These are phyloP conservation scores for Atherix ibis DNA, from an alignment of 2,888 invertebrate genomes.

Conservation along the genomic window DNA sequence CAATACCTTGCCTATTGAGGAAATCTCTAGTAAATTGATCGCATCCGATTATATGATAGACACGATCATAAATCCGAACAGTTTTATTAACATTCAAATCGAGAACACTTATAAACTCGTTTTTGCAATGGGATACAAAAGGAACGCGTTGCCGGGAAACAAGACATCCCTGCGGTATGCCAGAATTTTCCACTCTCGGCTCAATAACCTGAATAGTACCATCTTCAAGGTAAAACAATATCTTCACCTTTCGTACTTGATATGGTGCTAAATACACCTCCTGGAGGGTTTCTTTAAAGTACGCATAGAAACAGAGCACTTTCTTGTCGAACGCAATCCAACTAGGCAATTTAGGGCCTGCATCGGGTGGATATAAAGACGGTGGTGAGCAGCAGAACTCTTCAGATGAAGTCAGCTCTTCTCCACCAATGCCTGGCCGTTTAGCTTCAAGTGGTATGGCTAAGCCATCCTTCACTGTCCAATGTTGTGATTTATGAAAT, in stretches of 20 bases:
- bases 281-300: conserved; percentile 43
- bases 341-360: conserved; percentile 57
- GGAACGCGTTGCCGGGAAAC: conserved; percentile 71
- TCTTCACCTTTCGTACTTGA: conserved; percentile 62
- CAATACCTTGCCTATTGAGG: conserved; percentile 67
- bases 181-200: conserved; percentile 67
- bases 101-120: conserved; percentile 64
- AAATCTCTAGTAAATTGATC: conserved; percentile 78
- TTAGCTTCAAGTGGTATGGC: conserved; percentile 45
- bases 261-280: conserved; percentile 50
- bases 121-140: conserved; percentile 52
- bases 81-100: conserved; percentile 76
- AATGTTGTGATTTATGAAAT: conserved; percentile 44
- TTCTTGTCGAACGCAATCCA: conserved; percentile 85
- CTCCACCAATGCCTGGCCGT: conserved; percentile 43
- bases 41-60: conserved; percentile 67
- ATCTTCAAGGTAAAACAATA: conserved; percentile 79
- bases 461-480: conserved; percentile 43
- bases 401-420: conserved; percentile 28
- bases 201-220: conserved; percentile 80
- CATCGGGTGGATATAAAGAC: conserved; percentile 58
- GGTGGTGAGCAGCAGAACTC: conserved; percentile 38
- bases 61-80: conserved; percentile 64
- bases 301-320: conserved; percentile 37
- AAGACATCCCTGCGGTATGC: conserved; percentile 68